Evolutionary conservation across 35 echinoderm and acorn worm species (phyloP).

Genomic region (Apostichopus japonicus): DNA sequence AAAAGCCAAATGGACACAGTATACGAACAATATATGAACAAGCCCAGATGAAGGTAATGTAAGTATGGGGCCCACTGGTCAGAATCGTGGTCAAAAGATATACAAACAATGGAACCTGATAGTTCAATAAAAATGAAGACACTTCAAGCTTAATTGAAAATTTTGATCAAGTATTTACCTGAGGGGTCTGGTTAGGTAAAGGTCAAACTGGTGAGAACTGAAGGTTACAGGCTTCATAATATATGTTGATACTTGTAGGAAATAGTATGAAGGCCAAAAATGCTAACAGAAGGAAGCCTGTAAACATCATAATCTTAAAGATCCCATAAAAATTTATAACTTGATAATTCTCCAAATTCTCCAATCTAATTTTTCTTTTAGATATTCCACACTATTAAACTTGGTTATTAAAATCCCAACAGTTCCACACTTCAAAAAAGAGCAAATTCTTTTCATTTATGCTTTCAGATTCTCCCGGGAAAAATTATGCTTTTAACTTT

Average conservation of each 20-base stretch:
- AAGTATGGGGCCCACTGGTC: neutral
- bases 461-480: too few relatives aligned
- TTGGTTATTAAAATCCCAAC: too few relatives aligned
- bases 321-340: too few relatives aligned
- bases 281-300: neutral
- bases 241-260: neutral
- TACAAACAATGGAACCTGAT: conserved; percentile 42
- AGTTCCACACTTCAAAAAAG: too few relatives aligned
- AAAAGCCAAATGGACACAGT: neutral
- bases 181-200: neutral
- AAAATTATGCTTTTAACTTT: too few relatives aligned
- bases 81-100: conserved; percentile 2
- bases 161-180: conserved; percentile 1
- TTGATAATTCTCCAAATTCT: too few relatives aligned
- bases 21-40: neutral
- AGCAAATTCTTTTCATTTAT: too few relatives aligned
- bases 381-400: too few relatives aligned
- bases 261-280: neutral
- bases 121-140: conserved; percentile 22
- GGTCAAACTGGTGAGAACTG: neutral
- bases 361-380: too few relatives aligned
- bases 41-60: neutral
- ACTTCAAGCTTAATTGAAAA: conserved; percentile 40
- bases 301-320: neutral
- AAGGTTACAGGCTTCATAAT: neutral